phyloP scores from a whole-genome alignment of 2,888 invertebrate species.

The Diogma glabrata region DNA sequence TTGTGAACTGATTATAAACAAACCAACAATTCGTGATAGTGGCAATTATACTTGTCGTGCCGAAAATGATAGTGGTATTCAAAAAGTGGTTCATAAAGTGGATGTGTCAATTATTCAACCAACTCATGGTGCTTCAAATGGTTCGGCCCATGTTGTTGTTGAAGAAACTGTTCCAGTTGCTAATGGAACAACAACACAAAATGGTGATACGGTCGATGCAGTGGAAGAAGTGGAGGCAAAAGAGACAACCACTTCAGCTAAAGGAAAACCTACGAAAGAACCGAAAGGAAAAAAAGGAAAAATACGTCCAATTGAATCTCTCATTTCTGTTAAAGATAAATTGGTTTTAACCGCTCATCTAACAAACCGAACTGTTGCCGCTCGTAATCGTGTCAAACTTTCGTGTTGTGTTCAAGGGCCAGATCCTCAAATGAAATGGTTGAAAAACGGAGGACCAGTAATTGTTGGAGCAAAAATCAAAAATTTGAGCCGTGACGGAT shows the following conservation, averaged over 20 bases:
- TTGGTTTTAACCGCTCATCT: conserved; percentile 33
- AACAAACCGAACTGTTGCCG: conserved; percentile 36
- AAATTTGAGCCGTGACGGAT: conserved; percentile 44
- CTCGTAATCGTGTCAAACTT: conserved; percentile 63
- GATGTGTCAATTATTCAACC: conserved; percentile 32
- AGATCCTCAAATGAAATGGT: conserved; percentile 62
- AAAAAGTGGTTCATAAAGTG: conserved; percentile 60
- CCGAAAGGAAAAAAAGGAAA: conserved; percentile 9
- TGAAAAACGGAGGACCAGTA: conserved; percentile 49
- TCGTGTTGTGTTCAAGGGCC: conserved; percentile 67
- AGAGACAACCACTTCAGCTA: conserved; percentile 20
- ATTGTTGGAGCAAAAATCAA: conserved; percentile 30
- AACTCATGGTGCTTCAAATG: conserved; percentile 19
- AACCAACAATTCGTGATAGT: conserved; percentile 51
- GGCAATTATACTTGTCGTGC: conserved; percentile 43
- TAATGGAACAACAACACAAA: conserved; percentile 20
- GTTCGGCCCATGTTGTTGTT: conserved; percentile 12
- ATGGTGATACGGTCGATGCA: conserved; percentile 19
- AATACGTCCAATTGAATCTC: conserved; percentile 24
- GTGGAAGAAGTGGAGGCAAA: conserved; percentile 22
- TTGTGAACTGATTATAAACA: conserved; percentile 56
- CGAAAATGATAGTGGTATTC: conserved; percentile 58
- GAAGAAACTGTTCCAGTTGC: no score
- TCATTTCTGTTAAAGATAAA: conserved; percentile 37
- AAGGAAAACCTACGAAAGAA: conserved; percentile 22